Percentiles rank a stretch among this genome's conserved stretches.
These are phyloP conservation scores for Leptestheria dahalacensis DNA, from an alignment of 1,140 invertebrate species.

Conservation along the genomic window DNA sequence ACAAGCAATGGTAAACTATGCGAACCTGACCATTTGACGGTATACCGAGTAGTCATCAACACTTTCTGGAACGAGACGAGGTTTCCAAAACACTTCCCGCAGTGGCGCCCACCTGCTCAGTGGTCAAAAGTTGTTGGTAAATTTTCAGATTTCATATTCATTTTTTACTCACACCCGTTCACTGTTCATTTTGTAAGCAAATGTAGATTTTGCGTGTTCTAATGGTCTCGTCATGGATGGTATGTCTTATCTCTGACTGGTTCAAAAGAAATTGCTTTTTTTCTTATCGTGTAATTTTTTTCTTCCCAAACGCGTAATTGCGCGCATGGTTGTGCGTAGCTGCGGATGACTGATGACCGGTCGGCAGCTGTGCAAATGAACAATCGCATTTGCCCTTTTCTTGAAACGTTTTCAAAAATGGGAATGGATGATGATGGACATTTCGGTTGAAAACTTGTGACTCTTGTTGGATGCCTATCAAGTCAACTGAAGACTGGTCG, in stretches of 20 bases:
- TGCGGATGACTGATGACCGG: neutral
- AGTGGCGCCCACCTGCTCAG: conserved; percentile 35
- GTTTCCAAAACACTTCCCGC: conserved; percentile 39
- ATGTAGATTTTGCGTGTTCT: too few species aligned
- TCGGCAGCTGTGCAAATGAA: neutral
- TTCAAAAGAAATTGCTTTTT: neutral
- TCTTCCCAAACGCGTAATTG: neutral
- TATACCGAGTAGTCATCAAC: conserved; percentile 32
- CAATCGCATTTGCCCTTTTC: neutral
- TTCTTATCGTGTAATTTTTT: neutral
- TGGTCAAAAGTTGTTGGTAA: conserved; percentile 38
- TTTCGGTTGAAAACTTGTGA: neutral
- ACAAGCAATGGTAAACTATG: conserved; percentile 21
- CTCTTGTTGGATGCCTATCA: neutral
- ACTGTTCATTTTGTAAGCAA: too few species aligned
- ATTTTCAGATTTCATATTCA: too few species aligned
- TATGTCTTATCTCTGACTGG: neutral
- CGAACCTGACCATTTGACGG: conserved; percentile 27
- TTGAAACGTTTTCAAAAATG: neutral
- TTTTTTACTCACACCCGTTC: too few species aligned
- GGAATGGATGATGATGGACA: neutral
- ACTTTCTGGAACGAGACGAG: conserved; percentile 32
- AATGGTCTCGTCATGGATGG: too few species aligned
- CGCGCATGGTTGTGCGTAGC: neutral
- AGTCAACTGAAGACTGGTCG: neutral